Conservation (phyloP, 2,888 invertebrate species). For the Epirrita christyi region DNA sequence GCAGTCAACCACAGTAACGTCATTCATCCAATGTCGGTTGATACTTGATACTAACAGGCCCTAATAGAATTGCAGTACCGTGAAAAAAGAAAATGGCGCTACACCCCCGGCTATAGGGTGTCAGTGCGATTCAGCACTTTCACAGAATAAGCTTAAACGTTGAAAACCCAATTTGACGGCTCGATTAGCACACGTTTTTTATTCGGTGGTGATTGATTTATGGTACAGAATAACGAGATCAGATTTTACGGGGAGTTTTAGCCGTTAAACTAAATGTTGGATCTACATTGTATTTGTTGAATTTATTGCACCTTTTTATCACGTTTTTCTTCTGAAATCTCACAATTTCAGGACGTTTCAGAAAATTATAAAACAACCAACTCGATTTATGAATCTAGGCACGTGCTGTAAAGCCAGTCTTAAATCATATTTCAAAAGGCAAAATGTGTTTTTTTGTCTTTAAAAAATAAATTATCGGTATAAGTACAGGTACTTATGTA, state of each 20-base stretch:
- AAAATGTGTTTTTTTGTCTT: too few species aligned
- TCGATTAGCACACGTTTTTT: conserved; percentile 70
- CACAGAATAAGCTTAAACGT: conserved; percentile 73
- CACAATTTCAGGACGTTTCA: too few species aligned
- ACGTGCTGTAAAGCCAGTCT: too few species aligned
- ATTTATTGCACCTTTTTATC: too few species aligned
- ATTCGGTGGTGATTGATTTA: conserved; percentile 56
- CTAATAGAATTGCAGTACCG: conserved; percentile 71
- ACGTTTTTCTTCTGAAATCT: too few species aligned
- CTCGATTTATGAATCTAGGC: too few species aligned
- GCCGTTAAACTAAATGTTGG: background rate
- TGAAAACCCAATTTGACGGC: conserved; percentile 82
- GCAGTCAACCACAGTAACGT: conserved; percentile 51
- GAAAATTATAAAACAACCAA: too few species aligned
- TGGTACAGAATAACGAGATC: conserved; percentile 24
- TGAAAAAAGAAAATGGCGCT: conserved; percentile 72
- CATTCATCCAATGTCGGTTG: conserved; percentile 52
- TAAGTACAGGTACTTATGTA: background rate
- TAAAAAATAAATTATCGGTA: background rate
- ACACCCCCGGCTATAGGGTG: conserved; percentile 58
- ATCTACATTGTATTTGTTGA: background rate
- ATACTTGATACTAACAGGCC: conserved; percentile 46
- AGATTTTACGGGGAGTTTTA: conserved; percentile 38
- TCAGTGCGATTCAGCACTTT: conserved; percentile 77
- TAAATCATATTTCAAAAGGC: too few species aligned